Conservation (phyloP, 2,888 invertebrate species). For the Eupithecia pulchellata region DNA sequence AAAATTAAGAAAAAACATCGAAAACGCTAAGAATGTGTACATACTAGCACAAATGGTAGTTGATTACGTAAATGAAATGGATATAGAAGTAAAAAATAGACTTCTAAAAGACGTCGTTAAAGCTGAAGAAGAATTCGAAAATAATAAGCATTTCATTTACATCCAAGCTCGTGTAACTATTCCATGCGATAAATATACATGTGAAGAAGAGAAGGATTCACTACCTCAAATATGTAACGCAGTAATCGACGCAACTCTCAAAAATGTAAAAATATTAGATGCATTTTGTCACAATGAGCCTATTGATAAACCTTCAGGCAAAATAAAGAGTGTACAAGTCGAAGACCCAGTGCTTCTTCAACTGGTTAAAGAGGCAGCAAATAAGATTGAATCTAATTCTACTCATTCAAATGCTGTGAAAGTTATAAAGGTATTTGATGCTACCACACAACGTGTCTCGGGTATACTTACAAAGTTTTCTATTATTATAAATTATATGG, state of each 20-base stretch:
- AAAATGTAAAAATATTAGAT: constrained; percentile 75
- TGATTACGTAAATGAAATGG: constrained; percentile 69
- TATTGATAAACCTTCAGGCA: constrained; percentile 48
- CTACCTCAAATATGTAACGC: constrained; percentile 83
- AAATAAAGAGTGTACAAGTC: constrained; percentile 51
- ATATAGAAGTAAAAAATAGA: constrained; percentile 61
- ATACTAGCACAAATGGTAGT: constrained; percentile 63
- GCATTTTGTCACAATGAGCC: constrained; percentile 78
- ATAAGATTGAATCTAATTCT: constrained; percentile 66
- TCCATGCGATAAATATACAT: constrained; percentile 62
- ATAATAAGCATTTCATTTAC: constrained; percentile 63
- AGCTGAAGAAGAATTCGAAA: constrained; percentile 69
- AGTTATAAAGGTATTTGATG: constrained; percentile 62
- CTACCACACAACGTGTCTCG: constrained; percentile 58
- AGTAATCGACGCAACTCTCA: constrained; percentile 72
- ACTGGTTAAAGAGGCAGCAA: constrained; percentile 56
- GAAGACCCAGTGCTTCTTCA: constrained; percentile 62
- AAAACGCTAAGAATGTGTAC: constrained; percentile 64
- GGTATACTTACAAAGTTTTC: constrained; percentile 66
- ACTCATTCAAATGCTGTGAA: constrained; percentile 55
- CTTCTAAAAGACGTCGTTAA: constrained; percentile 61
- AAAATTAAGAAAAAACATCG: constrained; percentile 62
- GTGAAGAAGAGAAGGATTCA: constrained; percentile 60
- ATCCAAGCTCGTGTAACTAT: constrained; percentile 63
- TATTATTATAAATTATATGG: constrained; percentile 58